These are phyloP conservation scores for Pristionchus fissidentatus DNA, from an alignment of 2,888 invertebrate species.

Conservation along the genomic window DNA sequence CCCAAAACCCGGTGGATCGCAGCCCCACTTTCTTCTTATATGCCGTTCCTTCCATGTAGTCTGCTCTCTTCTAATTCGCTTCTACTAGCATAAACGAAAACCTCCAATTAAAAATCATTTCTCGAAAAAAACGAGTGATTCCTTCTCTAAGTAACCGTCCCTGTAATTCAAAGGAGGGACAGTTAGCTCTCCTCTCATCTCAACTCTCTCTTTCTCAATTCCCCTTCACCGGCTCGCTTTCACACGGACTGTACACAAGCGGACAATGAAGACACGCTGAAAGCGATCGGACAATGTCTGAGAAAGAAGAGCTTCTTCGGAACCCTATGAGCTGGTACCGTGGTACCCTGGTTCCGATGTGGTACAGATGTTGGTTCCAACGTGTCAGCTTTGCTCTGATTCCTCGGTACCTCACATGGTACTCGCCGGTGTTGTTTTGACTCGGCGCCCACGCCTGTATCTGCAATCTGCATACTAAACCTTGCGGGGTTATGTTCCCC, in stretches of 20 bases:
- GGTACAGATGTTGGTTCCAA: background rate
- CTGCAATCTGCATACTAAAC: background rate
- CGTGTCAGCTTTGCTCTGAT: background rate
- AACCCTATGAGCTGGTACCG: background rate
- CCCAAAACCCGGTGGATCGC: no score
- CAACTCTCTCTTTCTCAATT: no score
- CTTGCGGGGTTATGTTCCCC: background rate
- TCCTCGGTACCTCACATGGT: background rate
- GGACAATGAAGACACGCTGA: conserved; percentile 1
- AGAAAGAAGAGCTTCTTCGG: background rate
- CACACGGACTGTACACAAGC: conserved; percentile 26
- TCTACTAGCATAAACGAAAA: no score
- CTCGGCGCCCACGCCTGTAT: background rate
- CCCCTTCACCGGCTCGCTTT: conserved; percentile 16
- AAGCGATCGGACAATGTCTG: conserved; percentile 28
- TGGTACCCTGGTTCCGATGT: background rate
- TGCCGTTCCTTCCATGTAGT: no score
- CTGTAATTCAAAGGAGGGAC: no score
- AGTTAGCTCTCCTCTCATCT: no score
- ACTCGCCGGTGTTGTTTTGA: background rate
- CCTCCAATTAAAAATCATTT: no score
- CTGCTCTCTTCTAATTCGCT: no score
- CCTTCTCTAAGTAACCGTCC: no score
- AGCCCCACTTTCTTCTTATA: no score
- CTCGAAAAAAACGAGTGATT: no score